These are phyloP conservation scores for Maniola jurtina DNA, from an alignment of 1,140 invertebrate genomes.

Conservation along the genomic window DNA sequence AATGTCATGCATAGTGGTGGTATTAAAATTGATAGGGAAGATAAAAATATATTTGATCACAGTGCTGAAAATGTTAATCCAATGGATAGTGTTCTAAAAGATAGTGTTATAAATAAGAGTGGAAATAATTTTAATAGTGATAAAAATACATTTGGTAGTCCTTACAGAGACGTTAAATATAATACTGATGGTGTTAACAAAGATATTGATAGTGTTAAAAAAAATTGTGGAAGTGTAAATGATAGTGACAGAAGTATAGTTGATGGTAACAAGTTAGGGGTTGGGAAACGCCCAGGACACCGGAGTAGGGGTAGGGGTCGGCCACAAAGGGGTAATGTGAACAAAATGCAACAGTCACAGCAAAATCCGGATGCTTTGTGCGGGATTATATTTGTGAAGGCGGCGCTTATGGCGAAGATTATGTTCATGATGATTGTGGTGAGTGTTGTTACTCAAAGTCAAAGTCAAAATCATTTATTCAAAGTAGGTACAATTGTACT, in stretches of 20 bases:
- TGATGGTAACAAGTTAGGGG: conserved; percentile 10
- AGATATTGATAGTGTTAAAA: neutral
- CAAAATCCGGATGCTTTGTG: conserved; percentile 89
- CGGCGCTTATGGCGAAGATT: conserved; percentile 90
- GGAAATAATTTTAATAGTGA: neutral
- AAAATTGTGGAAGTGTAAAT: neutral
- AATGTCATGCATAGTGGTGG: neutral
- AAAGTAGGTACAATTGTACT: no score
- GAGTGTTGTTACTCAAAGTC: no score
- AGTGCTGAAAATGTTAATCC: neutral
- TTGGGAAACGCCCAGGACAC: conserved; percentile 44
- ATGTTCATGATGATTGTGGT: conserved; percentile 87
- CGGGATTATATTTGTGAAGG: conserved; percentile 92
- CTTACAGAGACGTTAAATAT: neutral
- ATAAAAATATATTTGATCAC: neutral
- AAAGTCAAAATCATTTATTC: no score
- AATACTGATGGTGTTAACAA: neutral
- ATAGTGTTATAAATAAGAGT: conserved; percentile 4
- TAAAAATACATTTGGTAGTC: conserved; percentile 8
- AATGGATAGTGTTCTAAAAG: neutral
- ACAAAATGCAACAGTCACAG: conserved; percentile 57
- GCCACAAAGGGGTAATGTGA: conserved; percentile 34
- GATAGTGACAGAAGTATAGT: conserved; percentile 5
- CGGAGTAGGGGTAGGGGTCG: conserved; percentile 45
- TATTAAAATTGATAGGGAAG: neutral